Evolutionary conservation across 2,888 invertebrate species (phyloP), one percentile per base, ranked within the genome.

Genomic region (Conops quadrifasciatus): DNA sequence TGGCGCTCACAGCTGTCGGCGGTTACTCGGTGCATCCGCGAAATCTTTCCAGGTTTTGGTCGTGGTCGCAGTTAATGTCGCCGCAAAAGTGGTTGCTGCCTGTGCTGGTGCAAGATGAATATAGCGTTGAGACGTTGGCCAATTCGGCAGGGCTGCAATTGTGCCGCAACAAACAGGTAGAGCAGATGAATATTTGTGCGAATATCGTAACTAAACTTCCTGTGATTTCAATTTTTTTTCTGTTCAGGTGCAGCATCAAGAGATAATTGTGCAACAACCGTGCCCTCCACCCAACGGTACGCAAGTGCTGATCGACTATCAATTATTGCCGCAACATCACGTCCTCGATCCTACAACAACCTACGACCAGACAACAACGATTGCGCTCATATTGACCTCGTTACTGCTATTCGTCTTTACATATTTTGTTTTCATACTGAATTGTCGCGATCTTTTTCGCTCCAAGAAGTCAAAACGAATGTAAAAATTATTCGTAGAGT

Each of bases 221-320:
- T 36, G 9, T 36, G 9, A 36, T 36, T 36, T 49, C 51, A 56
- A 15, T 2, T 28, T 21, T 62, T 24, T 9, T 43, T 13, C 43
- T 19, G 70, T 67, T 24, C 63, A 96, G 90, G 91, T 94, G 74
- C 93, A 94, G 79, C 92, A 93, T 79, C 93, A 93, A 85, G 94
- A 94, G 81, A 94, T 94, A 75, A 95, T 96, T 80, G 92, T 94
- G 36, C 93, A 94, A 82, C 90, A 92, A 53, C 90, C 93, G 19
- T 94, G 94, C 81, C 93, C 93, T 4, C 90, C 91, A 3, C 93
- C 93, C 1, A 93, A 94, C 81, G 94, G 94, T 51, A 91, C 91
- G 0, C 91, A 91, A 86, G 89, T 90, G 63, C 87, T 92, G 71
- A 87, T 88, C 69, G 88, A 88, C 77, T 88, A 84, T 75, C 87